phyloP scores from a whole-genome alignment of 1,140 invertebrate genomes.

The Macrosteles quadrilineatus region DNA sequence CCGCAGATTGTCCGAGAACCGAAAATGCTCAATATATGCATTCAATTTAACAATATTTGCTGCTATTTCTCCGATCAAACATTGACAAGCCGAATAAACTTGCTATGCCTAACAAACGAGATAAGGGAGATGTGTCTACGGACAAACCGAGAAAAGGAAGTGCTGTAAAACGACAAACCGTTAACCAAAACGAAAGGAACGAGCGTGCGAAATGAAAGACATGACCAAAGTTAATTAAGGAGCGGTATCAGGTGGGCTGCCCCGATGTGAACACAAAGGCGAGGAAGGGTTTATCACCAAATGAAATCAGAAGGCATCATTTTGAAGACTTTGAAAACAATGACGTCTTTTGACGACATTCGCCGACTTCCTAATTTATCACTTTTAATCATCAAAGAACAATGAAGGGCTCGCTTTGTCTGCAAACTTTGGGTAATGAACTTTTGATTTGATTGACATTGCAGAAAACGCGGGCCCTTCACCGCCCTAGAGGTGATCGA shows the following conservation, averaged over 20 bases:
- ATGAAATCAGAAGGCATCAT: slow-evolving; percentile 32
- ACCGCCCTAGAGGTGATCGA: no score
- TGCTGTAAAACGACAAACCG: no score
- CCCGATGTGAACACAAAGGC: background rate
- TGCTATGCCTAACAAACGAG: no score
- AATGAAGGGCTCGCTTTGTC: background rate
- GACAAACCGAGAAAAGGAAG: no score
- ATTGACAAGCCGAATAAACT: no score
- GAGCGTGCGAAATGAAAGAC: no score
- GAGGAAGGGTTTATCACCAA: slow-evolving; percentile 31
- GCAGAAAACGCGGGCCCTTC: background rate
- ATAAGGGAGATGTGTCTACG: no score
- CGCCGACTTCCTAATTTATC: slow-evolving; percentile 32
- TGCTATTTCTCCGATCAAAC: no score
- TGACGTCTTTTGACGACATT: slow-evolving; percentile 29
- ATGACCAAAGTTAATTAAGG: slow-evolving; percentile 8
- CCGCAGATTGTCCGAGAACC: no score
- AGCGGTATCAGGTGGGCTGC: slow-evolving; percentile 10
- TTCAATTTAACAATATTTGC: no score
- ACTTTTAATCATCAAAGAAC: slow-evolving; percentile 27
- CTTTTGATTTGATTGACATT: slow-evolving; percentile 23
- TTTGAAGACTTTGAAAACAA: slow-evolving; percentile 32
- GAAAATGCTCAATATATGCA: no score
- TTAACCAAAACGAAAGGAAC: no score
- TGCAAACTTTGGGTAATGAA: slow-evolving; percentile 1